These are phyloP conservation scores for Poeciliopsis presidionis DNA, from an alignment of 2,797 vertebrate genomes.

Conservation along the genomic window DNA sequence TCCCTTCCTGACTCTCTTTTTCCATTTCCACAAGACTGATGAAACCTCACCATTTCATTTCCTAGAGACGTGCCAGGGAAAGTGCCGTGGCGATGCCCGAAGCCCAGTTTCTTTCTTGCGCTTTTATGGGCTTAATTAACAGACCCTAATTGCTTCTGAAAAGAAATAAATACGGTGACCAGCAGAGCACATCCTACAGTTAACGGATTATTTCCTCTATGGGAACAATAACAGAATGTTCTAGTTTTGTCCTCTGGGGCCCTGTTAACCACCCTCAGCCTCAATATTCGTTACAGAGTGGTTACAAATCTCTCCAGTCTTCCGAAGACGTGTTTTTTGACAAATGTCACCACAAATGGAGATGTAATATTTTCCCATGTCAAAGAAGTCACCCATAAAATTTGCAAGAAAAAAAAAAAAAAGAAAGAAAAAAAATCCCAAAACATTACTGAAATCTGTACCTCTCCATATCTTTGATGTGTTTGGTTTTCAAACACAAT, in stretches of 20 bases:
- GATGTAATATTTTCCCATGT: slow-evolving; percentile 57
- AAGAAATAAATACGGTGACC: slow-evolving; percentile 67
- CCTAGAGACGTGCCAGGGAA: slow-evolving; percentile 61
- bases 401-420: slow-evolving; percentile 36
- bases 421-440: not conserved
- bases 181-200: slow-evolving; percentile 65
- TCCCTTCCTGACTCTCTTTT: slow-evolving; percentile 53
- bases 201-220: slow-evolving; percentile 74
- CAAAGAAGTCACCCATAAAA: slow-evolving; percentile 56
- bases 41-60: slow-evolving; percentile 69
- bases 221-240: slow-evolving; percentile 74
- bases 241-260: slow-evolving; percentile 47
- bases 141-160: slow-evolving; percentile 73
- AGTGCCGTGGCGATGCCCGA: slow-evolving; percentile 38
- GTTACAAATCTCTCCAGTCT: slow-evolving; percentile 50
- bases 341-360: slow-evolving; percentile 41
- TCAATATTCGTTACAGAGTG: slow-evolving; percentile 38
- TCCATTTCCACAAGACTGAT: slow-evolving; percentile 68
- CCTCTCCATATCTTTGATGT: slow-evolving; percentile 48
- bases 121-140: slow-evolving; percentile 72
- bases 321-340: slow-evolving; percentile 35
- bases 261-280: slow-evolving; percentile 41
- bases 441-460: slow-evolving; percentile 35
- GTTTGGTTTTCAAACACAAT: slow-evolving; percentile 53
- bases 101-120: slow-evolving; percentile 39